These are phyloP conservation scores for Lucifuga dentata DNA, from an alignment of 2,113 vertebrate species.

Conservation along the genomic window DNA sequence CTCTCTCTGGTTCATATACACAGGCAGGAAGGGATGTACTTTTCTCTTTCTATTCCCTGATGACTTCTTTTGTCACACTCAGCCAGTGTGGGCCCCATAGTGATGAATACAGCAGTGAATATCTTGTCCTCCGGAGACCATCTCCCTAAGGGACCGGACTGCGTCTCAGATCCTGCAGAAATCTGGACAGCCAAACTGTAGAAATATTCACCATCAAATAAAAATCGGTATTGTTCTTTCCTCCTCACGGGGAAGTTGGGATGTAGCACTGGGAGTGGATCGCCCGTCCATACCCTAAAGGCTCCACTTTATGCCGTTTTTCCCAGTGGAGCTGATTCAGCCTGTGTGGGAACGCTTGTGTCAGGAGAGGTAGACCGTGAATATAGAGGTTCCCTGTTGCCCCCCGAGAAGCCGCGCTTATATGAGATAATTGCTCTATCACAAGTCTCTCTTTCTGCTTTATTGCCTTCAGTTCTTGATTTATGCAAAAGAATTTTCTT, in stretches of 20 bases:
- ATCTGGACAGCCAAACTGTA: not conserved
- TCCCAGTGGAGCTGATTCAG: constrained; percentile 13
- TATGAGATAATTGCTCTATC: not conserved
- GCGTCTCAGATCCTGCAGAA: not conserved
- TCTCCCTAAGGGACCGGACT: not conserved
- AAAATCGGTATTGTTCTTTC: not conserved
- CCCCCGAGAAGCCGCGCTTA: not conserved
- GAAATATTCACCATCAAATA: constrained; percentile 17
- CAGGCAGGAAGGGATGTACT: not conserved
- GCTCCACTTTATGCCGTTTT: not conserved
- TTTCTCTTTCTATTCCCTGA: not conserved
- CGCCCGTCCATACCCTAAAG: not conserved
- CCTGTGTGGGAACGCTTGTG: not conserved
- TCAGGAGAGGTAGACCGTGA: not conserved
- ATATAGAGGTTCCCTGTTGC: constrained; percentile 1
- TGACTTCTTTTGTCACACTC: not conserved
- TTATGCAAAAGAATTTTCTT: too few species aligned
- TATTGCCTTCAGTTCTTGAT: too few species aligned
- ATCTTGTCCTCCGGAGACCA: not conserved
- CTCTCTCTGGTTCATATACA: not conserved
- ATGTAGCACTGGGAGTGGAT: constrained; percentile 3
- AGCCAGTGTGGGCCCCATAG: not conserved
- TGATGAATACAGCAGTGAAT: constrained; percentile 10
- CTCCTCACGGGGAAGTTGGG: not conserved
- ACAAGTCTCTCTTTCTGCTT: not conserved